Evolutionary conservation across 92 coral and sea anemone species (phyloP).

Genomic region (Pocillopora meandrina): DNA sequence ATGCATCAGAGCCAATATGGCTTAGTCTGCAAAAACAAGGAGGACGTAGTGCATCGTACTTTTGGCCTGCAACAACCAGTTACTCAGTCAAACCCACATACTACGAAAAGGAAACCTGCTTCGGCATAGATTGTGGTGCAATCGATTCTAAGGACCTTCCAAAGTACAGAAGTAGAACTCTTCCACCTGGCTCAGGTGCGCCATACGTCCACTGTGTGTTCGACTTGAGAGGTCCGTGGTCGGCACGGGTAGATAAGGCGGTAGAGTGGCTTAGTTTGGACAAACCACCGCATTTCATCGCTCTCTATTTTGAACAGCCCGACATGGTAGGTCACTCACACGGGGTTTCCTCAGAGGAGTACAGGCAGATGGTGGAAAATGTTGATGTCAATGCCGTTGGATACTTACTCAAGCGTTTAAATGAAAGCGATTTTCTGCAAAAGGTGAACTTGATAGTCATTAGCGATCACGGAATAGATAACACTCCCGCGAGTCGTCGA

Average conservation of each 20-base stretch:
- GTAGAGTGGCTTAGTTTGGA: slow-evolving; percentile 66
- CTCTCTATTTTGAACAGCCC: slow-evolving; percentile 65
- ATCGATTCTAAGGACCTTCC: slow-evolving; percentile 47
- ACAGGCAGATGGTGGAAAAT: slow-evolving; percentile 51
- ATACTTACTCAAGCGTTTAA: slow-evolving; percentile 64
- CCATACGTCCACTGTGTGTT: slow-evolving; percentile 67
- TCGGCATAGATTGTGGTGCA: slow-evolving; percentile 61
- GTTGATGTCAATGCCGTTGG: slow-evolving; percentile 82
- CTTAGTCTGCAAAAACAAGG: slow-evolving; percentile 57
- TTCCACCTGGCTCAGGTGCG: slow-evolving; percentile 44
- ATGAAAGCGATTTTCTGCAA: slow-evolving; percentile 57
- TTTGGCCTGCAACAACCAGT: slow-evolving; percentile 74
- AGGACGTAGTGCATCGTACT: slow-evolving; percentile 38
- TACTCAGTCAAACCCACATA: slow-evolving; percentile 72
- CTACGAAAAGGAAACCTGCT: slow-evolving; percentile 55
- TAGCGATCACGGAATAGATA: slow-evolving; percentile 83
- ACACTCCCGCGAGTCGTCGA: slow-evolving; percentile 56
- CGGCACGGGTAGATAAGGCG: slow-evolving; percentile 62
- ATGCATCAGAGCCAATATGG: slow-evolving; percentile 60
- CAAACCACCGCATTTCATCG: slow-evolving; percentile 76
- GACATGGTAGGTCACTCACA: slow-evolving; percentile 70
- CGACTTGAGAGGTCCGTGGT: slow-evolving; percentile 54
- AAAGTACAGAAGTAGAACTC: slow-evolving; percentile 47
- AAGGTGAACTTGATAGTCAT: slow-evolving; percentile 77
- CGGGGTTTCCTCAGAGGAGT: slow-evolving; percentile 56